A percentile compares a stretch with the other conserved stretches of the same genome.
Conservation (phyloP, 2,888 invertebrate species). For the Conomelus anceps region DNA sequence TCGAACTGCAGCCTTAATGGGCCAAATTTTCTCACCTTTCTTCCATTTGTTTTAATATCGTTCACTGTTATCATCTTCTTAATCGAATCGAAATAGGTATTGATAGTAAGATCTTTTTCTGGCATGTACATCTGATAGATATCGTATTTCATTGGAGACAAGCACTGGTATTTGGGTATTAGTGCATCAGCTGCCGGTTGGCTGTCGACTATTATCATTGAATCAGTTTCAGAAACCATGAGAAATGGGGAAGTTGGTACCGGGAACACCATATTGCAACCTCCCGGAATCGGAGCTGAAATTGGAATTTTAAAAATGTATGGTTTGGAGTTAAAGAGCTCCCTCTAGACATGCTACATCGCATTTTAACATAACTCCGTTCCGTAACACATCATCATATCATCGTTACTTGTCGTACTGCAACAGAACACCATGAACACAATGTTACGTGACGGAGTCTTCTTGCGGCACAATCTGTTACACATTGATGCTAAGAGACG, state of each 20-base stretch:
- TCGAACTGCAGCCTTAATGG: too few relatives aligned
- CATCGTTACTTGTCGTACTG: too few relatives aligned
- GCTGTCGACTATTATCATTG: conserved; percentile 48
- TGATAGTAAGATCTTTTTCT: conserved; percentile 49
- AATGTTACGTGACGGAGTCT: too few relatives aligned
- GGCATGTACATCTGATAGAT: conserved; percentile 58
- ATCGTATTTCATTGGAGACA: conserved; percentile 39
- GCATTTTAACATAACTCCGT: too few relatives aligned
- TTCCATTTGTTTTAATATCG: conserved; percentile 48
- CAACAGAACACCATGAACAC: too few relatives aligned
- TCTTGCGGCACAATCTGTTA: too few relatives aligned
- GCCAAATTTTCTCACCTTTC: conserved; percentile 44
- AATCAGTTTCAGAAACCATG: conserved; percentile 41
- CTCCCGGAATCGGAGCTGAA: conserved; percentile 70
- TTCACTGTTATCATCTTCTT: conserved; percentile 54
- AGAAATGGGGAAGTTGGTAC: conserved; percentile 55
- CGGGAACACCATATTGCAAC: conserved; percentile 65
- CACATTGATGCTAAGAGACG: too few relatives aligned
- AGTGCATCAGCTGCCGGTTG: conserved; percentile 21
- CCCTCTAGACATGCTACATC: too few relatives aligned
- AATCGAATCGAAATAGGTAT: conserved; percentile 55
- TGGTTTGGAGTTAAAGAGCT: conserved; percentile 2
- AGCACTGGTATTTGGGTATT: not conserved
- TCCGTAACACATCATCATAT: too few relatives aligned
- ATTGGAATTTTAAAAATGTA: conserved; percentile 30